Evolutionary conservation across 2,888 invertebrate genomes (phyloP), one percentile per base, ranked within the genome.

Genomic region (Liopterus haemorrhoidalis): DNA sequence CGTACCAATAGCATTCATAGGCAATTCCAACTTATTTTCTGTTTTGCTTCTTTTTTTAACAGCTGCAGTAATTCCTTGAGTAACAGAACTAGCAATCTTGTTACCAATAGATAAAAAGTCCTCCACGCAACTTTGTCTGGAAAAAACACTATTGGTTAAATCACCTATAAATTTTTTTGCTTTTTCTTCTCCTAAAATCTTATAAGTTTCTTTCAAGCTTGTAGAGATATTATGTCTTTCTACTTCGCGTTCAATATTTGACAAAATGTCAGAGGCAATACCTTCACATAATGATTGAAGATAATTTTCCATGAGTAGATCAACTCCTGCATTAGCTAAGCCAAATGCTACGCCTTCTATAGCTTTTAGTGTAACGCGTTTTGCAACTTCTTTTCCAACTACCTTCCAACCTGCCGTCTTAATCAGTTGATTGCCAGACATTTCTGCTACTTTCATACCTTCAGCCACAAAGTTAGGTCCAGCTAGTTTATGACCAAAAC

Each of bases 401-500:
- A 8, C 22, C 14, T 39, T 39, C 5, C 3, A 6, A 9, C 36
- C 48, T 16, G 35, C 36, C 11, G 27, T 24, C 21, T 28, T 15
- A n/a, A 49, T 38, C 15, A 49, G 20, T 31, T 43, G 24, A 16
- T 25, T 40, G n/a, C 50, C 46, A 8, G 40, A 12, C 15, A 27
- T 31, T 46, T 41, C 1, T 12, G 28, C 18, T 15, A 46, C 22
- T 18, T 43, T 41, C 35, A 28, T 33, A 6, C 49, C 46, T 36
- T 40, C 32, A 40, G 28, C 5, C 6, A 20, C 21, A 16, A 32
- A 19, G 5, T 24, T 27, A 21, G 19, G 36, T 36, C 22, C 21
- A 15, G 41, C 24, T 18, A 53, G 15, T 40, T 49, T 49, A 12
- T 25, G 25, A 5, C 53, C 53, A 33, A 49, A 49, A 21, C 31